These are phyloP conservation scores for Esox masquinongy DNA, from an alignment of 2,797 vertebrate species.

Conservation along the genomic window DNA sequence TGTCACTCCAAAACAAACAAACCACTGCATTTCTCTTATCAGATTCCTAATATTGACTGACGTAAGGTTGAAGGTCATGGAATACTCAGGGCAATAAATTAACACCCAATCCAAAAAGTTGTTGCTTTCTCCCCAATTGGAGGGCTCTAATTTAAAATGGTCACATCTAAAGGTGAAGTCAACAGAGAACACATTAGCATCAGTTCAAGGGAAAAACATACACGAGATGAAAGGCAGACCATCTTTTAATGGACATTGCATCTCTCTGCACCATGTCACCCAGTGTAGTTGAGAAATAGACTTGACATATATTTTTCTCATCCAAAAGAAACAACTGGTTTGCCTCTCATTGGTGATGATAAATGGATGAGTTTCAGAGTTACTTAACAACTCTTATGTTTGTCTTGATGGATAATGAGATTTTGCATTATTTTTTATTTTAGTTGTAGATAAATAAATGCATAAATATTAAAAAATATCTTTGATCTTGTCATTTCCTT, in stretches of 20 bases:
- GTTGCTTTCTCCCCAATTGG: background rate
- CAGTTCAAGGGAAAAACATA: too few species aligned
- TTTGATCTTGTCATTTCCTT: background rate
- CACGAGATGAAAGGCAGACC: too few species aligned
- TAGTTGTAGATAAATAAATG: conserved; percentile 45
- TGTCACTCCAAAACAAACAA: too few species aligned
- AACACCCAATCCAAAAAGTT: too few species aligned
- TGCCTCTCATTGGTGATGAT: background rate
- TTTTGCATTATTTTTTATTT: conserved; percentile 17
- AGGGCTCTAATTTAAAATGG: background rate
- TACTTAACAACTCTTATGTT: background rate
- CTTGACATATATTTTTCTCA: background rate
- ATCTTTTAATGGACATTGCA: too few species aligned
- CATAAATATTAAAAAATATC: conserved; percentile 21
- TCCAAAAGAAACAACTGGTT: background rate
- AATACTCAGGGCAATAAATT: too few species aligned
- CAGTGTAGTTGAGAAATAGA: background rate
- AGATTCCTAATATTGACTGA: too few species aligned
- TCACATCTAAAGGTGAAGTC: background rate
- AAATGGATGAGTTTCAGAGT: background rate
- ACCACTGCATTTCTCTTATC: too few species aligned
- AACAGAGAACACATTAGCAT: background rate
- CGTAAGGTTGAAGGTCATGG: too few species aligned
- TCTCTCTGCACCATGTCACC: too few species aligned
- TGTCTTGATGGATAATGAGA: conserved; percentile 18